phyloP scores from a whole-genome alignment of 2,113 vertebrate species.

The Sprattus sprattus region DNA sequence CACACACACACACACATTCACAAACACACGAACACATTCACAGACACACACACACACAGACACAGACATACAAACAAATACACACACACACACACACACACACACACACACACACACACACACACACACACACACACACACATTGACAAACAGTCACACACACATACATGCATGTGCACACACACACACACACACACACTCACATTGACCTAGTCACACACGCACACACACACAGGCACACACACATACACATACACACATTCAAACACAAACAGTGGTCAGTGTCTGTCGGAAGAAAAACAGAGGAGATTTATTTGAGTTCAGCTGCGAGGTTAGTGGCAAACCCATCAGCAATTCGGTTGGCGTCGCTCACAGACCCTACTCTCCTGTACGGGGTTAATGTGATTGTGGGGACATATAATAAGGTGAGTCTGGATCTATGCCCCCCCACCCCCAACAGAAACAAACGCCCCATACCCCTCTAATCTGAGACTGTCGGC shows the following conservation, averaged over 20 bases:
- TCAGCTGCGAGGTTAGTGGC: not conserved
- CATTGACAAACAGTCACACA: not conserved
- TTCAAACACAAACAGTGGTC: not conserved
- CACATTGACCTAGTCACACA: not conserved
- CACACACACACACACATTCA: not conserved
- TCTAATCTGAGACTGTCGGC: not conserved
- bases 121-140: not conserved
- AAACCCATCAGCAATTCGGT: slow-evolving; percentile 33
- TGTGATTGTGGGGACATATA: slow-evolving; percentile 35
- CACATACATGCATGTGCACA: not conserved
- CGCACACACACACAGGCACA: not conserved
- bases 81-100: not conserved
- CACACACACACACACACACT: not conserved
- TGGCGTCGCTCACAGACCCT: not conserved
- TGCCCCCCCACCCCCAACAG: not conserved
- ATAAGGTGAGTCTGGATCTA: slow-evolving; percentile 35
- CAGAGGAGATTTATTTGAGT: slow-evolving; percentile 31
- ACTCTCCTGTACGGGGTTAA: slow-evolving; percentile 43
- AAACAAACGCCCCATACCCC: not conserved
- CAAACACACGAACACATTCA: not conserved
- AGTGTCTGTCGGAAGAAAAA: slow-evolving; percentile 6
- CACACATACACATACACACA: not conserved
- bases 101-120: not conserved
- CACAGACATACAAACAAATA: not conserved
- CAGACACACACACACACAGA: not conserved